Base-by-base conservation (phyloP, 2,797 vertebrate species). In the Acipenser ruthenus region DNA sequence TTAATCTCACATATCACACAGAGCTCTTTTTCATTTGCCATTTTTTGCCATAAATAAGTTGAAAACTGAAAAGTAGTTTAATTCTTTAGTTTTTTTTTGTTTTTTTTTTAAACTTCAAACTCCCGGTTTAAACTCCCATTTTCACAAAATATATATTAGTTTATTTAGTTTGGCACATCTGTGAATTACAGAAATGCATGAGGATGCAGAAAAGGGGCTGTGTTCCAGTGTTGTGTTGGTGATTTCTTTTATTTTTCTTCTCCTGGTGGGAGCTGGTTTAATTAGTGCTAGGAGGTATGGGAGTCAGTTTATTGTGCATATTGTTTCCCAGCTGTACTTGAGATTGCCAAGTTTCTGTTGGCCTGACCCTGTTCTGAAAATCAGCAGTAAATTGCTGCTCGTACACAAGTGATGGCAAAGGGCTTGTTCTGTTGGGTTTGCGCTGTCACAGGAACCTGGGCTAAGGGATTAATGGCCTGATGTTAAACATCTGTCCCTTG, bases 251-350 rank as follows among this genome's bases (percentile, higher is more conserved):
- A 4, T n/a, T 55, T 9, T n/a, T 55, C 53, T 86, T 79, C 76
- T 88, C 87, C 89, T 90, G 88, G 83, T 89, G 88, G 86, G 86
- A 86, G 84, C 85, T 87, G 84, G 87, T 88, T 91, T 92, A 92
- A 92, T 91, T 92, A 92, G 88, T 84, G 87, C 86, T 88, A 87
- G 87, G 80, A 91, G 88, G 88, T 89, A 88, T 90, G 90, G 88
- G 81, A 88, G 90, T 91, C 90, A 89, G 90, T 89, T 91, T 91
- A 91, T 90, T 86, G 82, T 87, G 89, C 90, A 91, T 89, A 90
- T 89, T 90, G 89, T 91, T 90, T 89, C 90, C 89, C 88, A 90
- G 87, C 88, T 90, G 89, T 86, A 89, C 81, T 81, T 86, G 86
- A 86, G 86, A 88, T 87, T 90, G 90, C 89, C 90, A 91, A 90